Evolutionary conservation across 2,888 invertebrate species (phyloP), one percentile per base, ranked within the genome.

Genomic region (Cantharis lateralis): DNA sequence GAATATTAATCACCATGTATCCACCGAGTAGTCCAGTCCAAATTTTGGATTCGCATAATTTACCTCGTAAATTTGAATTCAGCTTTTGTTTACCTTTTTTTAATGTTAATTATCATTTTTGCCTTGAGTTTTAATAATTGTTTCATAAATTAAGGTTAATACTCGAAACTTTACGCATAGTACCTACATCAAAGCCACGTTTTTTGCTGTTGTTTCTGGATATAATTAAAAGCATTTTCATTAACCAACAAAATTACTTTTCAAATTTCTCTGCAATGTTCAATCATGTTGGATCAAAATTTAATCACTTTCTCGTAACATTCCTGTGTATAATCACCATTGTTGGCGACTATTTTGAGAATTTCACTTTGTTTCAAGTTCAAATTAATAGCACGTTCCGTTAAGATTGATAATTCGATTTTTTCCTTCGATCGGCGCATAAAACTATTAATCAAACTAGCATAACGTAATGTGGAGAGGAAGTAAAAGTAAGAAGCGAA

Each of bases 1-100:
- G 48, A 71, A 62, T 75, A 66, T 71, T 75, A 70, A 75, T 66
- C 64, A 20, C 9, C 18, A 20, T n/a, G 64, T 66, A 66, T 66
- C 24, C 64, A 66, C 10, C 16, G 16, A 66, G 64, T 66, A 66
- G 64, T 66, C 5, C 18, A 18, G 63, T 63, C 48, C 48, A 48
- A n/a, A n/a, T n/a, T n/a, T n/a, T 48, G 48, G 7, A 48, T 48
- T n/a, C 4, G 7, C n/a, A 48, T 7, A 28, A 7, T 48, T 48
- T 48, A 13, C 13, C 13, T 13, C 32, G 13, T 13, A 32, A 5
- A 48, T 48, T 48, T n/a, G n/a, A n/a, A 48, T n/a, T 48, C n/a
- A n/a, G 7, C 48, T 48, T 48, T 48, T 48, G n/a, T 48, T 48
- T 48, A n/a, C 48, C 7, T 48, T 48, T 32, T 48, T 48, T 48